Percentiles rank a stretch among this genome's conserved stretches.
Conservation (phyloP, 2,797 vertebrate genomes). For the Pteronotus mesoamericanus region DNA sequence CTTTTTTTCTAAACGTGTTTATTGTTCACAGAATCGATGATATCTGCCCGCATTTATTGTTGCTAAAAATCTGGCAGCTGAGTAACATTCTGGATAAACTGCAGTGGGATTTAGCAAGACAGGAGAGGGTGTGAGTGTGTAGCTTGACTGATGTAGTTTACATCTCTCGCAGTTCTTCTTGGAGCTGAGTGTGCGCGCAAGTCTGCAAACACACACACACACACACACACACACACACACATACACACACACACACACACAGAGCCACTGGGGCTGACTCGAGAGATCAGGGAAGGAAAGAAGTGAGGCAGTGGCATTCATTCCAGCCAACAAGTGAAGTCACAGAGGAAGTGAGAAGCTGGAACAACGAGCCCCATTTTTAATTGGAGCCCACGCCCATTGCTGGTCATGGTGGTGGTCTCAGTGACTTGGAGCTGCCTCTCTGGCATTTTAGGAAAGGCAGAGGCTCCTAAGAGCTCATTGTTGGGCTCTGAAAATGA, state of each 20-base stretch:
- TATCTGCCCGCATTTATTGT: background rate
- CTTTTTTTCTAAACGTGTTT: constrained; percentile 32
- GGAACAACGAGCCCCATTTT: background rate
- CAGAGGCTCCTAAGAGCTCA: background rate
- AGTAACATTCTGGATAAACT: background rate
- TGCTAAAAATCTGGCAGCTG: constrained; percentile 23
- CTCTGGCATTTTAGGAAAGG: background rate
- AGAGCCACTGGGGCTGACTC: background rate
- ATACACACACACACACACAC: background rate
- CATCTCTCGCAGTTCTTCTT: background rate
- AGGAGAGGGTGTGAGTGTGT: background rate
- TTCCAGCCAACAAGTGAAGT: background rate
- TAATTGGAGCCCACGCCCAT: background rate
- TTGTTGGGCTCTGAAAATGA: background rate
- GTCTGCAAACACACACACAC: background rate
- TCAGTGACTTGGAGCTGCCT: background rate
- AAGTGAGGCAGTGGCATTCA: background rate
- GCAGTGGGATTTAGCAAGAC: background rate
- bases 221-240: background rate
- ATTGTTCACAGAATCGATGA: constrained; percentile 27
- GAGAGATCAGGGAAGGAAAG: background rate
- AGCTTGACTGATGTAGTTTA: background rate
- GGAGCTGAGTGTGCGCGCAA: background rate
- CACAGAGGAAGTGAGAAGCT: background rate
- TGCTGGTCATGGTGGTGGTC: background rate